Conservation (phyloP, 2,113 vertebrate genomes). For the Rousettus leschenaultii region DNA sequence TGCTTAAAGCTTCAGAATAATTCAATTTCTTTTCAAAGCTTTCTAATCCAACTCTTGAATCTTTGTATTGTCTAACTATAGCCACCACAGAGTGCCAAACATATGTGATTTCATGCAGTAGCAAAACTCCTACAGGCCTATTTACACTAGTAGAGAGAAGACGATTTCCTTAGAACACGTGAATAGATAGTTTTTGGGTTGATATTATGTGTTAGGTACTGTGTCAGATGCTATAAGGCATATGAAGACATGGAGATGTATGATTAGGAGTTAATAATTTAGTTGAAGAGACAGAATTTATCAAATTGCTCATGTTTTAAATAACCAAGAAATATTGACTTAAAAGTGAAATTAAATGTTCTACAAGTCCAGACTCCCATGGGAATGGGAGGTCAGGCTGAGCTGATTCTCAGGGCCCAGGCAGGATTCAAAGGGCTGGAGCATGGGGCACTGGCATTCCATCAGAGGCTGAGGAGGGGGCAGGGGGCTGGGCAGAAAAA, state of each 20-base stretch:
- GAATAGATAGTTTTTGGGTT: neutral
- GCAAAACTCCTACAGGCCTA: neutral
- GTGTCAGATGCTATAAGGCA: neutral
- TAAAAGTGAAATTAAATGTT: neutral
- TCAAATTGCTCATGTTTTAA: neutral
- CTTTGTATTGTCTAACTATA: neutral
- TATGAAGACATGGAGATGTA: neutral
- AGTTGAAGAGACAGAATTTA: neutral
- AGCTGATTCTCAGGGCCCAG: neutral
- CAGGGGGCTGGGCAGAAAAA: neutral
- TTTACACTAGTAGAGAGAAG: neutral
- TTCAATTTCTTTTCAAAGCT: neutral
- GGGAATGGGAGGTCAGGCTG: neutral
- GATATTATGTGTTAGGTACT: neutral
- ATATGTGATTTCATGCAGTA: neutral
- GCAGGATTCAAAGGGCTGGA: neutral
- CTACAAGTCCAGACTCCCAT: neutral
- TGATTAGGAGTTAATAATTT: neutral
- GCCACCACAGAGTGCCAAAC: neutral
- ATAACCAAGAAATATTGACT: neutral
- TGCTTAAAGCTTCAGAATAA: neutral
- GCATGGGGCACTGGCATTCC: neutral
- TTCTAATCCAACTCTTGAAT: neutral
- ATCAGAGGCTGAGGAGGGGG: accelerated
- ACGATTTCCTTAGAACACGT: neutral